Evolutionary conservation across 2,888 invertebrate species (phyloP).

Genomic region (Deilephila porcellus): DNA sequence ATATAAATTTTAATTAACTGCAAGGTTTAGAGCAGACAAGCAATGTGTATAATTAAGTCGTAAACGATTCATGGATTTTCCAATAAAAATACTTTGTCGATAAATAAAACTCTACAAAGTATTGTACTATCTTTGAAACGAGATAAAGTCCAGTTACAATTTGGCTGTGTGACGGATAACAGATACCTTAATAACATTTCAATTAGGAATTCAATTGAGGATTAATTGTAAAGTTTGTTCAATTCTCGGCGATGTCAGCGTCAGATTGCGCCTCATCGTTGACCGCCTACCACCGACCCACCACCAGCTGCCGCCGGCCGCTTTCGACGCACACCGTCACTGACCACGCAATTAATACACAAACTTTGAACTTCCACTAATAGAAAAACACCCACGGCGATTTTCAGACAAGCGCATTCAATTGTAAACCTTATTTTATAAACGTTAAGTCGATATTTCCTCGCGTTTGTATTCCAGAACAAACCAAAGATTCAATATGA

Average conservation of each 20-base stretch:
- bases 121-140: too few species aligned
- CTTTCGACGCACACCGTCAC: background rate
- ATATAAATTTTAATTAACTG: too few species aligned
- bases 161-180: background rate
- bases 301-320: too few species aligned
- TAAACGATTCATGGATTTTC: too few species aligned
- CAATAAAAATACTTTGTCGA: too few species aligned
- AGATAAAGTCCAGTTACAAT: too few species aligned
- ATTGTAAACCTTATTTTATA: background rate
- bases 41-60: too few species aligned
- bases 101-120: too few species aligned
- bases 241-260: background rate
- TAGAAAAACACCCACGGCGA: background rate
- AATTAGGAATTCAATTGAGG: background rate
- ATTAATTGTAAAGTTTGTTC: background rate
- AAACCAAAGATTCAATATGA: too few species aligned
- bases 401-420: background rate
- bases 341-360: conserved; percentile 1
- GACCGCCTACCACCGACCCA: background rate
- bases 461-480: background rate
- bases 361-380: background rate
- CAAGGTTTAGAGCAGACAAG: too few species aligned
- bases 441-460: background rate
- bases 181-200: background rate
- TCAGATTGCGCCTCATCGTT: background rate